Base-by-base conservation (phyloP, 2,113 vertebrate genomes). In the Halichoeres trimaculatus region DNA sequence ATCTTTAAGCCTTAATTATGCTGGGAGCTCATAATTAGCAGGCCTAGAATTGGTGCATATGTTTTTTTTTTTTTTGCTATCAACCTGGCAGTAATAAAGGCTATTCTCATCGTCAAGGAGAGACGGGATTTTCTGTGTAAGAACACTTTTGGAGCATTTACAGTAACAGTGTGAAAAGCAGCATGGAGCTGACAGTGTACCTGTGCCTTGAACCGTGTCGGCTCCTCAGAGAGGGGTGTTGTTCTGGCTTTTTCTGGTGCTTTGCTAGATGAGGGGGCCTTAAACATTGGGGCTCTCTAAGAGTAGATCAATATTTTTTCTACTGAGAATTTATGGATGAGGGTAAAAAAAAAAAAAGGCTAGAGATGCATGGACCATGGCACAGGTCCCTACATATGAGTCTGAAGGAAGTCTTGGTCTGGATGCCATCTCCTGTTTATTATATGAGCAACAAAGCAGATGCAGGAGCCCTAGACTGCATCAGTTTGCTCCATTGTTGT, bases 1-100 rank as follows among this genome's bases (percentile, higher is more conserved):
- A 89, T 91, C 91, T 92, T 92, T 87, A 88, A 88, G 85, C 83
- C 84, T 89, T 94, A 93, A 95, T 95, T 94, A 94, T 90, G 82
- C 83, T 72, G 84, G 81, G 76, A 89, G 84, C 76, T 86, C 60
- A 81, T 94, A 93, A 94, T 94, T 91, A 94, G 82, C 87, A 35
- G 78, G 83, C 83, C 75, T 70, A 60, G 78, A 87, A 86, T 83
- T 81, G 80, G 85, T 85, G 81, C 78, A 74, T 79, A 84, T 89
- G 89, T 86, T 86, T 88, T 30, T 65, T 78, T 86, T 86, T 88
- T 30, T 65, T 78, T 82, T 40, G 20, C 74, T 51, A 59, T 84
- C 67, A 84, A 85, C 77, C 79, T 75, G 78, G 72, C 78, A 55
- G 58, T 68, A 81, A 88, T 81, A 82, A 86, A 63, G 76, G 78